phyloP scores from a whole-genome alignment of 2,888 invertebrate species.

The Platycheirus rosarum region DNA sequence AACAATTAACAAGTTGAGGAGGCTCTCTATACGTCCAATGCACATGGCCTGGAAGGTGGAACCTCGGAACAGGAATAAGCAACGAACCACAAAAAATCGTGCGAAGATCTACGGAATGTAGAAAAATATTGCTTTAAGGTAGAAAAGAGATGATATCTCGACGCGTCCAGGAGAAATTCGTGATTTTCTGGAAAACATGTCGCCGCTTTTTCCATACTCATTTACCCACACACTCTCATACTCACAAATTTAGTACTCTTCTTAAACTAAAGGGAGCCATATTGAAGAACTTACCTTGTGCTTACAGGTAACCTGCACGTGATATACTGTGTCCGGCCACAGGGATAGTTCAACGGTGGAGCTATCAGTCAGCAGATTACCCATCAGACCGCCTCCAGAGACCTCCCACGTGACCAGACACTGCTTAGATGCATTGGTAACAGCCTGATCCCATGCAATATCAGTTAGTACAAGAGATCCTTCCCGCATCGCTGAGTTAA shows the following conservation, averaged over 20 bases:
- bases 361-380: slow-evolving; percentile 91
- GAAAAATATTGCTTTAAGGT: slow-evolving; percentile 31
- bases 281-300: slow-evolving; percentile 78
- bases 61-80: background rate
- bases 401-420: slow-evolving; percentile 93
- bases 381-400: slow-evolving; percentile 90
- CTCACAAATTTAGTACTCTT: too few relatives aligned
- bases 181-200: slow-evolving; percentile 71
- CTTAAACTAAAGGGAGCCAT: background rate
- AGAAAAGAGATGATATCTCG: slow-evolving; percentile 55
- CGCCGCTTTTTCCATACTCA: slow-evolving; percentile 46
- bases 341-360: slow-evolving; percentile 90
- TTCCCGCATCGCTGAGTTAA: slow-evolving; percentile 78
- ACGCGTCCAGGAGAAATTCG: slow-evolving; percentile 52
- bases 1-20: slow-evolving; percentile 70
- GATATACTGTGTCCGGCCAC: slow-evolving; percentile 91
- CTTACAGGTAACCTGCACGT: slow-evolving; percentile 87
- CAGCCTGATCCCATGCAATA: slow-evolving; percentile 79
- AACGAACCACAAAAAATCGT: slow-evolving; percentile 43
- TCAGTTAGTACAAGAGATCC: slow-evolving; percentile 78
- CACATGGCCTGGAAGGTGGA: slow-evolving; percentile 1
- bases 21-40: slow-evolving; percentile 36
- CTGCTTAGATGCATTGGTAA: slow-evolving; percentile 81
- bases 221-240: background rate
- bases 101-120: slow-evolving; percentile 72